Base-by-base conservation (phyloP, 1,140 invertebrate genomes). In the Drosophila saltans region DNA sequence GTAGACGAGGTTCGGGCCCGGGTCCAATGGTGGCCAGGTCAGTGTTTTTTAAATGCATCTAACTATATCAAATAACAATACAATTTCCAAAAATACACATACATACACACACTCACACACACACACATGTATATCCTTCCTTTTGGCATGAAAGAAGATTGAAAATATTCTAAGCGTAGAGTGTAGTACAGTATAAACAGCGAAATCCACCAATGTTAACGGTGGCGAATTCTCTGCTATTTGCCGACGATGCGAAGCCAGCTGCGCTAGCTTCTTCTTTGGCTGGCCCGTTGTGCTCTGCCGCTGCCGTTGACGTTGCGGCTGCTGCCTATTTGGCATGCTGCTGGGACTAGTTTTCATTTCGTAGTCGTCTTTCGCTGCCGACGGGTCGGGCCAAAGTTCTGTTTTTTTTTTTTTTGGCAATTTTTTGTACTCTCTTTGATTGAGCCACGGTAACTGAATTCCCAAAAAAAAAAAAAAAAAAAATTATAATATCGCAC, bases 301-400 rank as follows among this genome's bases (percentile, higher is more conserved):
- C 45, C 56, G 71, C 26, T 36, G 59, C 11, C 56, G 65, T 24
- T 36, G 59, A 9, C 56, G 65, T 24, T 67, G 67, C 56, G 71
- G 63, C 60, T 76, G 80, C 61, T 58, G 80, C 83, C 83, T 78
- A 80, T 69, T 82, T 81, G 78, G 75, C 79, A 86, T 83, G 69
- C 78, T 78, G 82, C 59, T 79, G 74, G 64, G 76, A 80, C 80
- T 81, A 86, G 83, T 86, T 83, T 72, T 88, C 83, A 86, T 88
- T 86, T 80, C 84, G 76, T 74, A 75, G 79, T 83, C 80, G 83
- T 72, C 76, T 76, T 72, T 80, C 67, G 79, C 45, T 78, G 78
- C 79, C 83, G 83, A 72, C 75, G 82, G 82, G 66, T 72, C 64
- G 45, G 68, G 41, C 73, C 59, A 82, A 69, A 69, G 45, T 52